phyloP scores from a whole-genome alignment of 2,888 invertebrate species.

The Seira sanloemensis region DNA sequence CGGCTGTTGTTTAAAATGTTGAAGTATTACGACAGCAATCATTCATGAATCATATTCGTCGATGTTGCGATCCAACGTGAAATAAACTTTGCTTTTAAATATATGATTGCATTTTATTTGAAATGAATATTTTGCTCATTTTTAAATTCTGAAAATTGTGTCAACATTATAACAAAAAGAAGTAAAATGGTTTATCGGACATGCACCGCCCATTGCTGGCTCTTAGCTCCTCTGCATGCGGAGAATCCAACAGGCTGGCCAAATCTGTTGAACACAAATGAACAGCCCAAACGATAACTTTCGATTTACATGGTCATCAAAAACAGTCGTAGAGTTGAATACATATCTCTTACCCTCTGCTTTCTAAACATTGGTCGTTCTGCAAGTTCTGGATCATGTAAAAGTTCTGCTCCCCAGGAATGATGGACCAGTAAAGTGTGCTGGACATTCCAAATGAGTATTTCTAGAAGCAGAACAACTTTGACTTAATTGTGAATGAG shows the following conservation, averaged over 20 bases:
- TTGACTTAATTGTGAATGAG: background rate
- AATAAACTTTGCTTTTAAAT: too few relatives aligned
- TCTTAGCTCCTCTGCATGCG: conserved; percentile 19
- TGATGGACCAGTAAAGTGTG: conserved; percentile 46
- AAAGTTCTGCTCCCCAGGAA: conserved; percentile 35
- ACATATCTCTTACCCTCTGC: conserved; percentile 25
- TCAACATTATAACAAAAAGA: too few relatives aligned
- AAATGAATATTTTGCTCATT: too few relatives aligned
- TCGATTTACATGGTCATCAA: background rate
- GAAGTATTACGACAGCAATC: too few relatives aligned
- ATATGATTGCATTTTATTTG: too few relatives aligned
- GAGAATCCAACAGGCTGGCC: conserved; percentile 24
- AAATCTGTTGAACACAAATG: conserved; percentile 17
- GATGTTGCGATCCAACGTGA: too few relatives aligned
- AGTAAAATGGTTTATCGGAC: conserved; percentile 42
- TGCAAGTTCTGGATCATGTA: conserved; percentile 44
- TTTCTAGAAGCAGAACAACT: background rate
- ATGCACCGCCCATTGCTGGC: conserved; percentile 52
- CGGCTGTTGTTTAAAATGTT: too few relatives aligned
- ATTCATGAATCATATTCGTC: too few relatives aligned
- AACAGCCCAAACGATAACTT: background rate
- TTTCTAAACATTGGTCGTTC: conserved; percentile 38
- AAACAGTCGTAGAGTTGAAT: background rate
- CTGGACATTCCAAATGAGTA: conserved; percentile 48
- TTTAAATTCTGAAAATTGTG: too few relatives aligned